Conservation (phyloP, 2,888 invertebrate species). For the Temnothorax rugatulus region DNA sequence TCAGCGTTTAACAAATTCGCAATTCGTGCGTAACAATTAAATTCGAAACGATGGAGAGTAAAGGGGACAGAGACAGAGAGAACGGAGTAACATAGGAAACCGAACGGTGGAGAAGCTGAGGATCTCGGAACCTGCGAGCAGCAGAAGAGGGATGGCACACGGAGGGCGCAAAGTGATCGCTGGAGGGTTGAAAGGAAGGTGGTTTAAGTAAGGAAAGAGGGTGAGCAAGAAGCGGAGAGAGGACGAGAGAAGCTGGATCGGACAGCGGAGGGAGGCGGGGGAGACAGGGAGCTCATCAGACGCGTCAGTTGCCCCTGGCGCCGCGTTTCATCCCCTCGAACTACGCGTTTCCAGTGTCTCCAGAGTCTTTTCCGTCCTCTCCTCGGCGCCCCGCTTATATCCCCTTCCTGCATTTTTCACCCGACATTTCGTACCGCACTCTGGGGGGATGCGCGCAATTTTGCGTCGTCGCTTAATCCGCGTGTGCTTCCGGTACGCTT, state of each 20-base stretch:
- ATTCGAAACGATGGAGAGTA: not conserved
- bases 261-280: not conserved
- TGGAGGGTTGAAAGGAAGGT: conserved; percentile 40
- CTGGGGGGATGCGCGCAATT: not conserved
- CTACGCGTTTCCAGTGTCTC: conserved; percentile 48
- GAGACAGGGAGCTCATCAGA: conserved; percentile 64
- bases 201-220: conserved; percentile 25
- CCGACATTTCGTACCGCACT: conserved; percentile 20
- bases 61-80: not conserved
- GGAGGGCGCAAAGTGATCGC: conserved; percentile 57
- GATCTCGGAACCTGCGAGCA: not conserved
- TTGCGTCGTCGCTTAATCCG: conserved; percentile 33
- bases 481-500: conserved; percentile 1
- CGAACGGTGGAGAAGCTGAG: conserved; percentile 25
- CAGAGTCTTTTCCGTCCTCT: conserved; percentile 44
- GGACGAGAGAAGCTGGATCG: conserved; percentile 17
- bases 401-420: conserved; percentile 7
- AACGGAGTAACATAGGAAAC: conserved; percentile 15
- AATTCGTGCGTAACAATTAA: conserved; percentile 19
- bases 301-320: conserved; percentile 68
- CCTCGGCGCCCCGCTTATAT: conserved; percentile 42
- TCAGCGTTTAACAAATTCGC: not conserved
- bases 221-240: conserved; percentile 31
- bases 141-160: not conserved
- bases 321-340: conserved; percentile 54